phyloP scores from a whole-genome alignment of 2,797 vertebrate genomes.

The Hydrocynus forskahlii region DNA sequence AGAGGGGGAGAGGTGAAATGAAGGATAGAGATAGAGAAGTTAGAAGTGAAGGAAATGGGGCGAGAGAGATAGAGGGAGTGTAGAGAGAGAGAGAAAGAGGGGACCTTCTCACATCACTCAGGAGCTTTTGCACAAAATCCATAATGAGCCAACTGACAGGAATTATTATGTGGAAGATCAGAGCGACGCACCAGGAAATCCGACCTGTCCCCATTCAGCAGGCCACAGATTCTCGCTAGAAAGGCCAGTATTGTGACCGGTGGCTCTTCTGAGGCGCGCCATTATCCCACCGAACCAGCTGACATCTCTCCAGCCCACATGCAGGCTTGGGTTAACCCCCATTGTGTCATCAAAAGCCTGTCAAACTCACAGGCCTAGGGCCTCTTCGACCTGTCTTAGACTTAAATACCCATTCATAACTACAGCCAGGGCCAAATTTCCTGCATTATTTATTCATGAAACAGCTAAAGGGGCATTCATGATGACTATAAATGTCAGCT shows the following conservation, averaged over 20 bases:
- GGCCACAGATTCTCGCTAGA: slow-evolving; percentile 87
- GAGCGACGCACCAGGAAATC: slow-evolving; percentile 84
- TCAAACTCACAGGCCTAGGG: slow-evolving; percentile 69
- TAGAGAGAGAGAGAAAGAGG: slow-evolving; percentile 39
- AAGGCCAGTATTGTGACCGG: slow-evolving; percentile 82
- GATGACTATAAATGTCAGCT: slow-evolving; percentile 38
- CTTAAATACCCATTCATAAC: slow-evolving; percentile 76
- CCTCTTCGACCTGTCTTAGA: slow-evolving; percentile 67
- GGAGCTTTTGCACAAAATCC: slow-evolving; percentile 86
- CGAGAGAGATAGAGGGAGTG: background rate
- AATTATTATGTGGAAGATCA: slow-evolving; percentile 87
- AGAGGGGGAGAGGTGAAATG: slow-evolving; percentile 43
- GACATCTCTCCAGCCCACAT: slow-evolving; percentile 74
- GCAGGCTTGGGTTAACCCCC: slow-evolving; percentile 78
- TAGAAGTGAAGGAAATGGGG: background rate
- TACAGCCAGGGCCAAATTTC: slow-evolving; percentile 62
- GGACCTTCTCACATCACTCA: slow-evolving; percentile 87
- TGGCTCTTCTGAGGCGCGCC: slow-evolving; percentile 76
- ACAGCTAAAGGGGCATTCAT: slow-evolving; percentile 54
- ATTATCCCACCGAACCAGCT: slow-evolving; percentile 82
- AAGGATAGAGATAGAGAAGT: background rate
- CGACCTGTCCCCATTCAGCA: slow-evolving; percentile 78
- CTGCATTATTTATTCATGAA: slow-evolving; percentile 71
- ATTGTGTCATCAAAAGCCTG: slow-evolving; percentile 80
- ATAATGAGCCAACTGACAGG: slow-evolving; percentile 92